Evolutionary conservation across 2,797 vertebrate genomes (phyloP), one percentile per base, ranked within the genome.

Genomic region (Petrocephalus schoutedeni): DNA sequence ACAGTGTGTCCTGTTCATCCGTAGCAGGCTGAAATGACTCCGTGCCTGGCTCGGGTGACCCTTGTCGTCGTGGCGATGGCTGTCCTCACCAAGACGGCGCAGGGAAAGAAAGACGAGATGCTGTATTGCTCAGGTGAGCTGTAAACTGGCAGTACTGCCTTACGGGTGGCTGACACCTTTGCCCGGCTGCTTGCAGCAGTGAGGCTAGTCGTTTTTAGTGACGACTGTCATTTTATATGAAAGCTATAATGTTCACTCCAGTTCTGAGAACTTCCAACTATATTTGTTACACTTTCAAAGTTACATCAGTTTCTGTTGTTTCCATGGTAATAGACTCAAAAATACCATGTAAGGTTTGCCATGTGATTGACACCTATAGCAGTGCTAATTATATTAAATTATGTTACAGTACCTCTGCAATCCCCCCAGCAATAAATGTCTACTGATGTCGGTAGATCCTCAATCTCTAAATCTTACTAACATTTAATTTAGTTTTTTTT

Each of bases 41-140:
- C 4, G 14, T 21, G 21, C 14, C 9, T 67, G 51, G 16, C 36
- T 71, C 82, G 36, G 19, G 10, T 36, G 9, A 36, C 36, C 58
- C 32, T 89, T 6, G 53, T 86, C 8, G 61, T 88, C 53, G 36
- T 80, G 82, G 61, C 54, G 32, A 23, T 86, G 36, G 85, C 56
- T 6, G 2, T 80, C 21, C 67, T 67, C 41, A 53, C 54, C 53
- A 14, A 61, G 87, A 51, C 59, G n/a, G 16, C 19, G 16, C 83
- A 56, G 21, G 89, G 80, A 5, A 89, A 89, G 58, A 87, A 82
- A 56, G 89, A 89, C 4, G 45, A 77, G 67, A 74, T 89, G 54
- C 54, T 89, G 64, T 89, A 89, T 67, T 89, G 89, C 56, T 89
- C 89, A 85, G 89, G 89, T 89, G 67, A 58, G 89, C 67, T 19